Evolutionary conservation across 2,113 vertebrate species (phyloP), one percentile per base, ranked within the genome.

Genomic region (Aphyosemion australe): DNA sequence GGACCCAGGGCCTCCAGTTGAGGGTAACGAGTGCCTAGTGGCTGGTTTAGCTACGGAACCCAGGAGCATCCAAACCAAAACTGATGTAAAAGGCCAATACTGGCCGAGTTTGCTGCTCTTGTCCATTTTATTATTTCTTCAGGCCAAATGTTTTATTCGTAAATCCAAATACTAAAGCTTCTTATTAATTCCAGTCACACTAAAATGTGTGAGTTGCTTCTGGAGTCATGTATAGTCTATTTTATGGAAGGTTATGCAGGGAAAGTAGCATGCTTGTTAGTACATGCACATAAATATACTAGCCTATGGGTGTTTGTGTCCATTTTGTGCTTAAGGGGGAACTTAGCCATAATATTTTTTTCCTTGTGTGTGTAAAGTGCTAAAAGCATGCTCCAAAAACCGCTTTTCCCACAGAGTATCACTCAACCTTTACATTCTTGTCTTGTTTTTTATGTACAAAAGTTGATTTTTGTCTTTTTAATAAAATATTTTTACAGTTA

Each of bases 321-420:
- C 86, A 49, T 11, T 42, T 42, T 12, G 11, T 42, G 7, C 74
- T 62, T 50, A 5, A 47, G 45, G 50, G 72, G 64, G 68, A 81
- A 84, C 81, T 77, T 76, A 39, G 69, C n/a, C 60, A 65, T 65
- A 64, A 56, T 75, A 67, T 34, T 19, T 53, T 55, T 56, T 18
- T 34, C 57, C 47, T 51, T 58, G 68, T 73, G 68, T 60, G 84
- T 84, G 79, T 75, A 81, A 83, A 69, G 80, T 62, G 66, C 58
- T 60, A 84, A 73, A 64, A 78, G 69, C 42, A 46, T 62, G 26
- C 61, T 72, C 60, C 41, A 42, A 64, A 55, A 20, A 49, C 57
- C 53, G 39, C 77, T 84, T 88, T 85, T 74, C 60, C 62, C 41
- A 63, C 62, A n/a, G n/a, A n/a, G n/a, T 65, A 70, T 68, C 61